Evolutionary conservation across 2,888 invertebrate genomes (phyloP).

Genomic region (Cosmorhoe ocellata): DNA sequence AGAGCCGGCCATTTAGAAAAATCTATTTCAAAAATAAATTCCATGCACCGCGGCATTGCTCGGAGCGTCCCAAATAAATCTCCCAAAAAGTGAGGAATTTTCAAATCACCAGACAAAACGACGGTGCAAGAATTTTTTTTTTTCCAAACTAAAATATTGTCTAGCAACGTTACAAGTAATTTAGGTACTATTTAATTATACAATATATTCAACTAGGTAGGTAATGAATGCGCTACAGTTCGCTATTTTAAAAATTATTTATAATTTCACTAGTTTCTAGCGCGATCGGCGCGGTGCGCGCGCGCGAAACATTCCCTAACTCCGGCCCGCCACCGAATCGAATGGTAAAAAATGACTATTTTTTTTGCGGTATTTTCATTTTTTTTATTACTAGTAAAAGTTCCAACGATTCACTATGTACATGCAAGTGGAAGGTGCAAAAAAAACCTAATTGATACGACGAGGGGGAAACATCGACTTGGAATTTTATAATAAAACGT

Average conservation of each 20-base stretch:
- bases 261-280: slow-evolving; percentile 56
- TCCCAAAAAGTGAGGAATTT: slow-evolving; percentile 26
- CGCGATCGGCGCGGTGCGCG: slow-evolving; percentile 34
- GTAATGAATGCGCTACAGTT: slow-evolving; percentile 76
- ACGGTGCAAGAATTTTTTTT: slow-evolving; percentile 65
- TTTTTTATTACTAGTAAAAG: slow-evolving; percentile 55
- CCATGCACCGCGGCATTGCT: slow-evolving; percentile 36
- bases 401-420: slow-evolving; percentile 55
- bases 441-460: slow-evolving; percentile 59
- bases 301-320: slow-evolving; percentile 31
- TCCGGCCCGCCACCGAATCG: slow-evolving; percentile 39
- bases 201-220: slow-evolving; percentile 73
- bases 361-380: slow-evolving; percentile 58
- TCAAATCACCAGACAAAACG: slow-evolving; percentile 47
- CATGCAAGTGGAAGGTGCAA: slow-evolving; percentile 70
- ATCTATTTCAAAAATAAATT: slow-evolving; percentile 35
- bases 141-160: slow-evolving; percentile 71
- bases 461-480: slow-evolving; percentile 36
- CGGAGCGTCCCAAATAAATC: slow-evolving; percentile 29
- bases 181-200: slow-evolving; percentile 69
- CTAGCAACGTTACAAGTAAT: slow-evolving; percentile 74
- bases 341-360: slow-evolving; percentile 62
- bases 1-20: slow-evolving; percentile 31
- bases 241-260: slow-evolving; percentile 54
- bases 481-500: slow-evolving; percentile 33